These are phyloP conservation scores for Brachypalpus laphriformis DNA, from an alignment of 2,888 invertebrate genomes.

Conservation along the genomic window DNA sequence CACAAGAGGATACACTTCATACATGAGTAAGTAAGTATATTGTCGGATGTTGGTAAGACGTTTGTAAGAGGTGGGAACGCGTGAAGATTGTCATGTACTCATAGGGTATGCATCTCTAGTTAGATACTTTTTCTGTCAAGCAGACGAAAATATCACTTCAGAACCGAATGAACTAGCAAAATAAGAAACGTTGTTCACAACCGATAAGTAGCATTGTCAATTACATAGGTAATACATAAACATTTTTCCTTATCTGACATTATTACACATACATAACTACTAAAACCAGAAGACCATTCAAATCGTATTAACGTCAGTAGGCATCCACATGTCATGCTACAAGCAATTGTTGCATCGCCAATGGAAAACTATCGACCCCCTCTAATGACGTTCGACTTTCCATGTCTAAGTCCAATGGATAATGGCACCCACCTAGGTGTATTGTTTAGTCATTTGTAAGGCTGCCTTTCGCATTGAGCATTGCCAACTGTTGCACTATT, in stretches of 20 bases:
- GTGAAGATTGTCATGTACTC: too few species aligned
- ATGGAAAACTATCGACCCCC: background rate
- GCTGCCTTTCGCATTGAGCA: slow-evolving; percentile 32
- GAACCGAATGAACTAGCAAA: too few species aligned
- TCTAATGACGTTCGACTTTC: background rate
- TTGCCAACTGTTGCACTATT: slow-evolving; percentile 64
- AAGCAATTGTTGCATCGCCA: background rate
- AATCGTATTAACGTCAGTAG: background rate
- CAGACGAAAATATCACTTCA: too few species aligned
- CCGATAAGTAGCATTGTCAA: background rate
- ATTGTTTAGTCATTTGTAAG: slow-evolving; percentile 52
- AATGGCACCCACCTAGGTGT: slow-evolving; percentile 39
- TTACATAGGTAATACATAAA: background rate
- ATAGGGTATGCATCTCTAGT: too few species aligned
- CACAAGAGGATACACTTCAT: too few species aligned
- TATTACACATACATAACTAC: background rate
- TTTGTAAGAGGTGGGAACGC: too few species aligned
- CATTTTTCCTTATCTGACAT: background rate
- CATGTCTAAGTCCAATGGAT: slow-evolving; percentile 3
- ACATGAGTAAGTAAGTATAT: too few species aligned
- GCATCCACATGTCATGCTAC: background rate
- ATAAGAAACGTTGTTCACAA: too few species aligned
- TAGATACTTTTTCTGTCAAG: too few species aligned
- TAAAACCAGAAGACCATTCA: background rate
- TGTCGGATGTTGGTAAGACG: too few species aligned